Conservation (phyloP, 2,888 invertebrate species). For the Harpalus rubripes region DNA sequence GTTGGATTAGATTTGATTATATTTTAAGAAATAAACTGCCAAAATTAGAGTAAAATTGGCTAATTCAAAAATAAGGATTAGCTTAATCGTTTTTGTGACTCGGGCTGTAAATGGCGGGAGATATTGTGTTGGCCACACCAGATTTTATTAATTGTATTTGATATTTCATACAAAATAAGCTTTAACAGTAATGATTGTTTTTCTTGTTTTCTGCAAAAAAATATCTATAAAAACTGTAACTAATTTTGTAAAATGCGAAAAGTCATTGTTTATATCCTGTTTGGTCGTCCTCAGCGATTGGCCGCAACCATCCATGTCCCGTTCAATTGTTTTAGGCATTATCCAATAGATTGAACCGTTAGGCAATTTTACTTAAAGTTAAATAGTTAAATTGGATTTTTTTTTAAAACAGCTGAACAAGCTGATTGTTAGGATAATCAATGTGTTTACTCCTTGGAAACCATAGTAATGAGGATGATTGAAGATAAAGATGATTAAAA, state of each 20-base stretch:
- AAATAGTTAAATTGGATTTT: constrained; percentile 36
- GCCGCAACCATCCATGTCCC: constrained; percentile 28
- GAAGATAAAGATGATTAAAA: not conserved
- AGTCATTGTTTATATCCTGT: constrained; percentile 17
- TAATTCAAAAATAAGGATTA: too few species aligned
- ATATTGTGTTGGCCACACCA: too few species aligned
- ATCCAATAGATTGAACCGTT: constrained; percentile 5
- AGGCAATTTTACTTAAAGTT: not conserved
- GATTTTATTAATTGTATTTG: too few species aligned
- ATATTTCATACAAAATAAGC: too few species aligned
- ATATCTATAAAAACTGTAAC: not conserved
- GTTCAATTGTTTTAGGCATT: constrained; percentile 44
- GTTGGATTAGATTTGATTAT: too few species aligned
- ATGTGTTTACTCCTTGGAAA: constrained; percentile 24
- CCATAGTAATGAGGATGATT: constrained; percentile 5
- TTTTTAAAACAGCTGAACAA: not conserved
- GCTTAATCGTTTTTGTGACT: too few species aligned
- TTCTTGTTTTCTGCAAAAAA: not conserved
- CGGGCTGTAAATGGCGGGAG: too few species aligned
- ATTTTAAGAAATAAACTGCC: too few species aligned
- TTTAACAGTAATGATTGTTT: too few species aligned
- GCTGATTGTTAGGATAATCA: constrained; percentile 27
- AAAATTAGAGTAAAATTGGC: too few species aligned
- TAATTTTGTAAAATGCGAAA: not conserved
- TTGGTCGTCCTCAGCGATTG: constrained; percentile 11